Evolutionary conservation across 2,113 vertebrate genomes (phyloP).

Genomic region (Macquaria ambigua): DNA sequence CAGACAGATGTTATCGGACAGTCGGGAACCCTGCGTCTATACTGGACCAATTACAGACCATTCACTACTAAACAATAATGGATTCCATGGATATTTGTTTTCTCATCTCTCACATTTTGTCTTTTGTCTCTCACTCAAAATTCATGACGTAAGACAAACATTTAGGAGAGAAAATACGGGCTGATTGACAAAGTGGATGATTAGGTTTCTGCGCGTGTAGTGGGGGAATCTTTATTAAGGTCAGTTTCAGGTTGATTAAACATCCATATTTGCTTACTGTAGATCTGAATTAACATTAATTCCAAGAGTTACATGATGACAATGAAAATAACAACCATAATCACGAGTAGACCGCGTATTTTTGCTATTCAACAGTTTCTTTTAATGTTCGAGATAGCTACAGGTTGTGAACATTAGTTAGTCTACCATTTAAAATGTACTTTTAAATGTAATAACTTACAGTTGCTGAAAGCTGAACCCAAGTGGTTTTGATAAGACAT

Average conservation of each 20-base stretch:
- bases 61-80: slow-evolving; percentile 53
- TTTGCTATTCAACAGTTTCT: no score
- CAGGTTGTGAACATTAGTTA: no score
- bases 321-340: not conserved
- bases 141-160: not conserved
- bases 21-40: slow-evolving; percentile 64
- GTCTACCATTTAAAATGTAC: not conserved
- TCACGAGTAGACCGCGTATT: no score
- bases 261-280: not conserved
- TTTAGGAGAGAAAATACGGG: not conserved
- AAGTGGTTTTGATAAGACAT: not conserved
- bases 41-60: slow-evolving; percentile 61
- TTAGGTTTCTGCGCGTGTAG: not conserved
- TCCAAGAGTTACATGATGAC: not conserved
- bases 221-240: not conserved
- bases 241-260: slow-evolving; percentile 12
- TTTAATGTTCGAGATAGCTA: not conserved
- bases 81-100: slow-evolving; percentile 40
- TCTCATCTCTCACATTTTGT: slow-evolving; percentile 30
- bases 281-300: not conserved
- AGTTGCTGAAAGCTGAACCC: not conserved
- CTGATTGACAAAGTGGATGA: slow-evolving; percentile 7
- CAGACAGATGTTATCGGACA: slow-evolving; percentile 72
- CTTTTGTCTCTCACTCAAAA: slow-evolving; percentile 1
- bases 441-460: not conserved